phyloP scores from a whole-genome alignment of 2,888 invertebrate genomes.

The Leptarthrus brevirostris region DNA sequence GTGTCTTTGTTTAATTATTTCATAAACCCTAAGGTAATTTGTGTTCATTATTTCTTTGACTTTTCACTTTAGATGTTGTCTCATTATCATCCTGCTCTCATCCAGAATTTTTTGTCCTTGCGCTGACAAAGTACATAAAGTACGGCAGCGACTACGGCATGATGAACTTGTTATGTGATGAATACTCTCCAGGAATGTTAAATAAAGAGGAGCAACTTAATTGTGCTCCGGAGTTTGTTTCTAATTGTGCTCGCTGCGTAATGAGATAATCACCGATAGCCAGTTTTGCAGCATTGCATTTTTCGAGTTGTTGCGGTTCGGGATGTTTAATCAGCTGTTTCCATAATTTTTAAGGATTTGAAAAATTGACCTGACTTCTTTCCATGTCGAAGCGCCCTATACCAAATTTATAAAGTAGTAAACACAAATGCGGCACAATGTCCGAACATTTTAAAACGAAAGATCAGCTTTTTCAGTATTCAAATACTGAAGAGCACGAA shows the following conservation, averaged over 20 bases:
- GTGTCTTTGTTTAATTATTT: conserved; percentile 49
- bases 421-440: too few species aligned
- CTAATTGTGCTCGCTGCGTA: conserved; percentile 4
- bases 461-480: too few species aligned
- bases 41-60: conserved; percentile 48
- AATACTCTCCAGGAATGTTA: conserved; percentile 11
- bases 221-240: conserved; percentile 24
- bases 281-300: conserved; percentile 2
- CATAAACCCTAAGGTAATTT: conserved; percentile 49
- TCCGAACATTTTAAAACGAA: too few species aligned
- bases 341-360: too few species aligned
- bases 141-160: background rate
- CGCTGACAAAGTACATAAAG: background rate
- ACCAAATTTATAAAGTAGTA: too few species aligned
- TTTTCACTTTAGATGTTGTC: conserved; percentile 47
- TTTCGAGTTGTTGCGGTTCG: too few species aligned
- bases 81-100: conserved; percentile 39
- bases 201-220: conserved; percentile 33
- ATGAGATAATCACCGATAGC: conserved; percentile 41
- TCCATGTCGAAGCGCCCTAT: too few species aligned
- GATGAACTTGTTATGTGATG: conserved; percentile 20
- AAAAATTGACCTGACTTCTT: too few species aligned
- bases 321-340: too few species aligned
- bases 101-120: conserved; percentile 21
- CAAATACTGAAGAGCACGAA: too few species aligned